phyloP scores from a whole-genome alignment of 2,797 vertebrate species.

The Hoplostethus mediterraneus region DNA sequence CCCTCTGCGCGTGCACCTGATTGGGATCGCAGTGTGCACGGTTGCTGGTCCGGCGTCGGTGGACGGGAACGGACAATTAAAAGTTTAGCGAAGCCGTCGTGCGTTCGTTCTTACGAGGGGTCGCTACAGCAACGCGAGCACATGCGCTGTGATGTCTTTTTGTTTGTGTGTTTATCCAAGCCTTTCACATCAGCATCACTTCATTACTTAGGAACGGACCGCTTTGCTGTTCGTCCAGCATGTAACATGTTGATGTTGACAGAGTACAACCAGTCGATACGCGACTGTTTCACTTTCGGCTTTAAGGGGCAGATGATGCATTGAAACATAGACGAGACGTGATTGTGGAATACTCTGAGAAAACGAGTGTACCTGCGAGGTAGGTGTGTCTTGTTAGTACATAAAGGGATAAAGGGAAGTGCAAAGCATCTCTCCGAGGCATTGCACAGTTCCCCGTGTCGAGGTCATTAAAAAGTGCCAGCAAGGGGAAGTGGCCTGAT shows the following conservation, averaged over 20 bases:
- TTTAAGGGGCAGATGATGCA: neutral
- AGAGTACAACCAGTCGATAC: slow-evolving; percentile 24
- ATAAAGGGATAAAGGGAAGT: slow-evolving; percentile 1
- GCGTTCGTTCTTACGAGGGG: slow-evolving; percentile 40
- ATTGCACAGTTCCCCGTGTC: slow-evolving; percentile 43
- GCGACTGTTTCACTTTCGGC: slow-evolving; percentile 19
- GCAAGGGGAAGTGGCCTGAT: slow-evolving; percentile 75
- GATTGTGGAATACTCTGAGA: neutral
- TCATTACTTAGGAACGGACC: slow-evolving; percentile 45
- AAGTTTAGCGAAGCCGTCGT: neutral
- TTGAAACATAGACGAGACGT: too few species aligned
- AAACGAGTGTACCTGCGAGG: neutral
- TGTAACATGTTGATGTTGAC: slow-evolving; percentile 36
- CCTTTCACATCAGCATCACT: slow-evolving; percentile 33
- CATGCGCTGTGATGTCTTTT: slow-evolving; percentile 17
- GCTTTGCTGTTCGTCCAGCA: slow-evolving; percentile 47
- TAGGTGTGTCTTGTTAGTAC: slow-evolving; percentile 15
- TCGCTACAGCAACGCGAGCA: slow-evolving; percentile 11
- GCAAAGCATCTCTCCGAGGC: slow-evolving; percentile 44
- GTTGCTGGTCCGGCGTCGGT: slow-evolving; percentile 24
- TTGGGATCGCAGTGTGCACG: slow-evolving; percentile 66
- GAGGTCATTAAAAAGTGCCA: slow-evolving; percentile 77
- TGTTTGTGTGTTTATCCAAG: slow-evolving; percentile 41
- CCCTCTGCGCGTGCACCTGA: slow-evolving; percentile 63
- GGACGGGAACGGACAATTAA: slow-evolving; percentile 10